Evolutionary conservation across 2,888 invertebrate species (phyloP).

Genomic region (Eupithecia subumbrata): DNA sequence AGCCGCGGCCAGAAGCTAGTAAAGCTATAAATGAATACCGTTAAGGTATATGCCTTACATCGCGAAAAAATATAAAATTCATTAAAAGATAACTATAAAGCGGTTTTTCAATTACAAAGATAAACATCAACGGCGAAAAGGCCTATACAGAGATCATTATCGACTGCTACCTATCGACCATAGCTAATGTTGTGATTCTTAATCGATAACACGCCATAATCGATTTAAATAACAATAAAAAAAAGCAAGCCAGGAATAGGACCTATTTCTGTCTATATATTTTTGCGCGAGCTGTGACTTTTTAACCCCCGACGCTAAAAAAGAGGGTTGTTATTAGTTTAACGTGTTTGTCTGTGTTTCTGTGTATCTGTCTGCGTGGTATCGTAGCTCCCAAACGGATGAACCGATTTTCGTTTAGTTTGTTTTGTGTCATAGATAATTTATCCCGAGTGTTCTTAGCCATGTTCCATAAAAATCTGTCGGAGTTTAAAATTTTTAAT

Average conservation of each 20-base stretch:
- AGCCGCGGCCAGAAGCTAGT: not conserved
- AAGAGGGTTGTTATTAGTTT: too few relatives aligned
- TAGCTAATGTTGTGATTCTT: slow-evolving; percentile 42
- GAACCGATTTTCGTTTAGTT: too few relatives aligned
- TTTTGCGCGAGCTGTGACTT: not conserved
- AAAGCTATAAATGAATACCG: not conserved
- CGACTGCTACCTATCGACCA: slow-evolving; percentile 30
- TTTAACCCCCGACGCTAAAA: too few relatives aligned
- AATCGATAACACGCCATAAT: slow-evolving; percentile 18
- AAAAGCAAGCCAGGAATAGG: not conserved
- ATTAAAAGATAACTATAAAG: slow-evolving; percentile 11
- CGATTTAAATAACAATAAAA: not conserved
- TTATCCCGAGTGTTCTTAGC: too few relatives aligned
- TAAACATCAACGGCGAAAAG: slow-evolving; percentile 56
- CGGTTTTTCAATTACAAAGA: slow-evolving; percentile 60
- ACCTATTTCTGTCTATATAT: not conserved
- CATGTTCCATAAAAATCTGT: too few relatives aligned
- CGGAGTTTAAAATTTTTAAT: too few relatives aligned
- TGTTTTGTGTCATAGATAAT: too few relatives aligned
- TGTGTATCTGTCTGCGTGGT: too few relatives aligned
- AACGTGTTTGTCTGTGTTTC: too few relatives aligned
- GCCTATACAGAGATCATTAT: slow-evolving; percentile 53
- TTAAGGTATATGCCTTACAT: not conserved
- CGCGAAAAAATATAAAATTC: not conserved
- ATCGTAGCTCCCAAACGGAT: too few relatives aligned